These are phyloP conservation scores for Phortica variegata DNA, from an alignment of 1,140 invertebrate species.

Conservation along the genomic window DNA sequence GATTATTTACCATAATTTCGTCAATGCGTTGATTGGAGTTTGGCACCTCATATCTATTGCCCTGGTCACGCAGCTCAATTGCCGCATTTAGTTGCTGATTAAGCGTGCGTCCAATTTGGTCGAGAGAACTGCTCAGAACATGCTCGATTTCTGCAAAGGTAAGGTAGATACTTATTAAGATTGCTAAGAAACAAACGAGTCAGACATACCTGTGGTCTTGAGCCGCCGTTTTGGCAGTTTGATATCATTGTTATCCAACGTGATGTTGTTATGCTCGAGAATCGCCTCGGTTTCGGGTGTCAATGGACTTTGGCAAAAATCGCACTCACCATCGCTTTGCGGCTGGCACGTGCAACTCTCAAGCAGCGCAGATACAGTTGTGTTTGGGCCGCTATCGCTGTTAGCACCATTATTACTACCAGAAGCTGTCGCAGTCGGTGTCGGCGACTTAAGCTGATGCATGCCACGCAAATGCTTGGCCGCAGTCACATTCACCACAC, in stretches of 20 bases:
- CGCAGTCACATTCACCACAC: slow-evolving; percentile 45
- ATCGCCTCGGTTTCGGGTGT: slow-evolving; percentile 17
- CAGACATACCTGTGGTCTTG: slow-evolving; percentile 31
- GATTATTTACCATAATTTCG: slow-evolving; percentile 36
- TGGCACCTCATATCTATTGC: slow-evolving; percentile 36
- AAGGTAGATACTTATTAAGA: not conserved
- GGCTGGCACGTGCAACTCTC: slow-evolving; percentile 27
- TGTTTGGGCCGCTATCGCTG: slow-evolving; percentile 11
- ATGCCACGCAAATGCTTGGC: slow-evolving; percentile 39
- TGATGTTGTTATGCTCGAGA: slow-evolving; percentile 22
- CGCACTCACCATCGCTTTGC: slow-evolving; percentile 22
- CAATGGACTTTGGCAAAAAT: slow-evolving; percentile 24
- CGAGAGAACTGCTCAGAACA: slow-evolving; percentile 35
- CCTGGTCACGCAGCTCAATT: slow-evolving; percentile 38
- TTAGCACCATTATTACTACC: too few relatives aligned
- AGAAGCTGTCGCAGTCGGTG: too few relatives aligned
- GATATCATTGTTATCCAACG: slow-evolving; percentile 14
- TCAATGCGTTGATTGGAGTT: slow-evolving; percentile 35
- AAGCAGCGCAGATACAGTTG: not conserved
- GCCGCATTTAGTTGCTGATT: slow-evolving; percentile 40
- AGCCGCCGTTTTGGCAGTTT: slow-evolving; percentile 31
- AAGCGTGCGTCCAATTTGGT: slow-evolving; percentile 38
- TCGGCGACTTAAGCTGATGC: slow-evolving; percentile 24
- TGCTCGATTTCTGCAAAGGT: slow-evolving; percentile 34
- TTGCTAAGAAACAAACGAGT: not conserved